Percentiles rank a stretch among this genome's conserved stretches.
These are phyloP conservation scores for Scleropages formosus DNA, from an alignment of 2,797 vertebrate genomes.

Conservation along the genomic window DNA sequence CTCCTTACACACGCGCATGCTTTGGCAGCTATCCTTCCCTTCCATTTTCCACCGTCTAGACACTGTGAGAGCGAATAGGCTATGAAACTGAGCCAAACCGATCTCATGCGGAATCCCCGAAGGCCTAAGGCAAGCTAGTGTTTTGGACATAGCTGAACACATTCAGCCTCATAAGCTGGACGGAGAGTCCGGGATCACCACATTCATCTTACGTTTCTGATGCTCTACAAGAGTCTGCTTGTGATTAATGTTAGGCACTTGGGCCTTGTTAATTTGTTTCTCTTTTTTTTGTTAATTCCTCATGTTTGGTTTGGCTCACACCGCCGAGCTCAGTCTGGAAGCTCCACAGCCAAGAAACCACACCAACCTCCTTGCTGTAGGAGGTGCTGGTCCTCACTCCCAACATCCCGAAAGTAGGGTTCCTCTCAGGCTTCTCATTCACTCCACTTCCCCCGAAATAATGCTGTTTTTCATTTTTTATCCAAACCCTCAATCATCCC, in stretches of 20 bases:
- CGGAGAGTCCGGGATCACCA: neutral
- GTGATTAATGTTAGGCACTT: neutral
- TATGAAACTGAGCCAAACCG: neutral
- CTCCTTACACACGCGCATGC: conserved; percentile 47
- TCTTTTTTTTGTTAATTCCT: neutral
- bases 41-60: conserved; percentile 64
- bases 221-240: neutral
- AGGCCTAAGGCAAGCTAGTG: neutral
- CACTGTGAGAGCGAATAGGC: conserved; percentile 33
- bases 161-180: neutral
- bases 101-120: neutral
- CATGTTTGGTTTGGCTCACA: conserved; percentile 12
- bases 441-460: neutral
- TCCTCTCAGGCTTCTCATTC: neutral
- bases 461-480: no score
- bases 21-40: conserved; percentile 50
- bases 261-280: conserved; percentile 4
- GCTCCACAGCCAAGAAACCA: neutral
- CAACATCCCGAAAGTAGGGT: neutral
- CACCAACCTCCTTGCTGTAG: neutral
- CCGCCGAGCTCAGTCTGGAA: conserved; percentile 2
- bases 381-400: neutral
- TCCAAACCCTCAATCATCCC: no score
- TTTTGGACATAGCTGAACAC: neutral
- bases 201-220: conserved; percentile 9